Evolutionary conservation across 2,113 vertebrate genomes (phyloP), one percentile per base, ranked within the genome.

Genomic region (Anguilla rostrata): DNA sequence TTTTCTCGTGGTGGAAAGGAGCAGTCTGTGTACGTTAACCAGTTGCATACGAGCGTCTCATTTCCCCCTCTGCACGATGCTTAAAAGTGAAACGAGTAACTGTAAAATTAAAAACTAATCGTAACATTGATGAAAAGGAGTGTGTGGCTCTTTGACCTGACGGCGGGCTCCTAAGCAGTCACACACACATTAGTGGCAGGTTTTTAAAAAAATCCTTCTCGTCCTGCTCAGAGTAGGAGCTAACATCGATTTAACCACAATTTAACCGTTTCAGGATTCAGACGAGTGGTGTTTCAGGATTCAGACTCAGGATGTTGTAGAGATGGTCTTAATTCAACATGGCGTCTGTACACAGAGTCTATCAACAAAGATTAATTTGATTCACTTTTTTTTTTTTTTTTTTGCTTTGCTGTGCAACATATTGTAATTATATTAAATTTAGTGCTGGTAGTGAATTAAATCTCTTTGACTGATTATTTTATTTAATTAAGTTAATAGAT

Each of bases 401-500:
- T 40, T 80, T 26, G 84, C 75, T 82, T 87, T 46, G 63, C 87
- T 86, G 3, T 49, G 83, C 71, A 56, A 84, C 90, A 12, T 83
- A 56, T 88, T 92, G 89, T 90, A 83, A 85, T 43, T 43, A 80
- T 84, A 90, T 91, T 91, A 86, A 84, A 66, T 87, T 86, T 86
- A 66, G 2, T 86, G 34, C 86, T 75, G 18, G 84, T 87, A 88
- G 84, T 56, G 85, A 89, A 91, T 91, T 85, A 91, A 84, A 71
- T 84, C 89, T 91, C 86, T 78, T 82, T 90, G 85, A 57, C 80
- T 83, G 88, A 84, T 92, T 87, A 89, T 92, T 89, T 88, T 83
- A 90, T 92, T 90, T 75, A 87, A 92, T 95, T 93, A 63, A 88
- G 90, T 91, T 88, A 75, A 75, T 75, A 78, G 80, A 84, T 79